These are phyloP conservation scores for Mobula birostris DNA, from an alignment of 2,113 vertebrate genomes.

Conservation along the genomic window DNA sequence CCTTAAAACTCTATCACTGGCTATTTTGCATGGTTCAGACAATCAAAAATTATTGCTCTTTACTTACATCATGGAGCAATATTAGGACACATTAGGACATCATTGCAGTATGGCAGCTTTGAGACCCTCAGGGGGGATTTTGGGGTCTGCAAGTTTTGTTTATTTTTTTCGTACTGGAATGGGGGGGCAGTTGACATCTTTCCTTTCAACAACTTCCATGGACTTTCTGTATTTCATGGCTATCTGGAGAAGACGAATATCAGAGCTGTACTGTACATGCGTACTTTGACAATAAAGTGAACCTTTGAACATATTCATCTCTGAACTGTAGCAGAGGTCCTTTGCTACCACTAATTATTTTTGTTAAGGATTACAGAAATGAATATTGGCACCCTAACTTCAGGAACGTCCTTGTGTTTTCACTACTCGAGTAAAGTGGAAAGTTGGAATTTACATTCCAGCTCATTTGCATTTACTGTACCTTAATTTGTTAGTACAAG, in stretches of 20 bases:
- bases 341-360: too few species aligned
- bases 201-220: too few species aligned
- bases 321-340: too few species aligned
- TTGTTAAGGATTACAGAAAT: neutral
- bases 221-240: too few species aligned
- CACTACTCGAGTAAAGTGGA: neutral
- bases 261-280: too few species aligned
- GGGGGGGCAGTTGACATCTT: too few species aligned
- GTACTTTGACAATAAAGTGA: too few species aligned
- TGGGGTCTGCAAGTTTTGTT: too few species aligned
- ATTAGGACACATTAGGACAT: neutral
- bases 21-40: neutral
- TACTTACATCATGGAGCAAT: neutral
- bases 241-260: too few species aligned
- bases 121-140: neutral
- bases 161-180: too few species aligned
- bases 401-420: neutral
- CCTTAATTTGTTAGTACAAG: neutral
- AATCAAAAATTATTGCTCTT: neutral
- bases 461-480: neutral
- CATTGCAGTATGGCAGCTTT: neutral
- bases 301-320: too few species aligned
- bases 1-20: neutral
- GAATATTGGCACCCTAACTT: neutral
- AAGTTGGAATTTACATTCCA: neutral